Conservation (phyloP, 2,797 vertebrate species). For the Enteromius viviparus region DNA sequence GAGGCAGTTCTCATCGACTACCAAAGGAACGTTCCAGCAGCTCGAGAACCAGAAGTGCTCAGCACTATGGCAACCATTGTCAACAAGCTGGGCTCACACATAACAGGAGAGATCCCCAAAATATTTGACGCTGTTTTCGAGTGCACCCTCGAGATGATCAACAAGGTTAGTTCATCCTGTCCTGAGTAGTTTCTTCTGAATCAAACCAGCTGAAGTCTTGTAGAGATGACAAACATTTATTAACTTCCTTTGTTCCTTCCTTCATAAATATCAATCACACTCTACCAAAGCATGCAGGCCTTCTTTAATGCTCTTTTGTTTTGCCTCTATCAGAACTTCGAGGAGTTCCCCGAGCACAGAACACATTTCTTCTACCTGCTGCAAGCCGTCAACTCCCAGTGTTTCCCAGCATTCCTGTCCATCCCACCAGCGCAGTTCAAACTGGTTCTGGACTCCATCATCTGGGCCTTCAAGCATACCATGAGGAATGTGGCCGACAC, state of each 20-base stretch:
- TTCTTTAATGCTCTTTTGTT: background rate
- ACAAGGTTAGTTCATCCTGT: slow-evolving; percentile 78
- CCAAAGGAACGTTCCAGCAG: slow-evolving; percentile 89
- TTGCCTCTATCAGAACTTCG: slow-evolving; percentile 85
- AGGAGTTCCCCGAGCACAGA: slow-evolving; percentile 97
- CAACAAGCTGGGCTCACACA: slow-evolving; percentile 88
- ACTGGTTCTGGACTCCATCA: slow-evolving; percentile 98
- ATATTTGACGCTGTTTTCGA: slow-evolving; percentile 93
- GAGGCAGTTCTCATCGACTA: slow-evolving; percentile 92
- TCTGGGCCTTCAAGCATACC: slow-evolving; percentile 99
- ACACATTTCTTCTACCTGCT: slow-evolving; percentile 98
- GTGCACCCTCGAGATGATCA: slow-evolving; percentile 93
- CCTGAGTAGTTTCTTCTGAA: background rate
- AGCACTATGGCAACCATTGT: slow-evolving; percentile 93
- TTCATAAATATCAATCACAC: too few relatives aligned
- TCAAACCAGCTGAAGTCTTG: background rate
- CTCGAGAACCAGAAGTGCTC: slow-evolving; percentile 90
- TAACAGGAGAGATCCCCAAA: slow-evolving; percentile 91
- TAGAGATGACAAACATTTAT: background rate
- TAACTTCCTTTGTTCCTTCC: too few relatives aligned
- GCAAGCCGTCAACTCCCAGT: slow-evolving; percentile 98
- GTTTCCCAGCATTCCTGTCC: slow-evolving; percentile 97
- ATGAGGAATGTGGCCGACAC: slow-evolving; percentile 99
- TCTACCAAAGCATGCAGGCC: background rate
- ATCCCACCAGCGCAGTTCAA: slow-evolving; percentile 99